Percentiles rank a stretch among this genome's conserved stretches.
phyloP scores from a whole-genome alignment of 2,113 vertebrate genomes.

The Phrynosoma platyrhinos region DNA sequence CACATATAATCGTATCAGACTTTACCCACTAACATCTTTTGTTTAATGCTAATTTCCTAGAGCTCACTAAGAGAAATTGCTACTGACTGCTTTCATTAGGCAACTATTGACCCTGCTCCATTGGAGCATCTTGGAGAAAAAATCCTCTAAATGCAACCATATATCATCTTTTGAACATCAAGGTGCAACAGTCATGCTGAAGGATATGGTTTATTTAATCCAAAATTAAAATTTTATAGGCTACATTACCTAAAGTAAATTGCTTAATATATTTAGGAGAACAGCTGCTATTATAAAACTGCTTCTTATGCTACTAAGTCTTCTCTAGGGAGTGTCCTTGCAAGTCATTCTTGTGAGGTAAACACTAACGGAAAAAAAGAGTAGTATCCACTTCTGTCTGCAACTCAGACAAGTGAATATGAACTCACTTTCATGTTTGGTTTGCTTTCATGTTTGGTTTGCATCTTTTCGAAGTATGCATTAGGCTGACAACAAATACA shows the following conservation, averaged over 20 bases:
- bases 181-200: constrained; percentile 73
- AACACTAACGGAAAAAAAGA: background rate
- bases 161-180: constrained; percentile 85
- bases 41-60: constrained; percentile 81
- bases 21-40: constrained; percentile 55
- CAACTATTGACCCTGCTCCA: constrained; percentile 85
- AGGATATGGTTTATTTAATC: constrained; percentile 83
- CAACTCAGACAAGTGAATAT: background rate
- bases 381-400: background rate
- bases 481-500: constrained; percentile 52
- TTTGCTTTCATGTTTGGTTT: constrained; percentile 54
- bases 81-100: constrained; percentile 88
- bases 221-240: constrained; percentile 87
- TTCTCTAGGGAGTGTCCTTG: constrained; percentile 20
- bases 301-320: constrained; percentile 25
- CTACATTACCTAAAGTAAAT: constrained; percentile 85
- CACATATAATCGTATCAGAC: constrained; percentile 62
- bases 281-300: constrained; percentile 72
- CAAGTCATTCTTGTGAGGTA: background rate
- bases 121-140: constrained; percentile 76
- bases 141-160: constrained; percentile 82
- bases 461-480: constrained; percentile 65
- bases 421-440: too few species aligned
- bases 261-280: constrained; percentile 81
- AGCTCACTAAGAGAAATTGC: constrained; percentile 84